Percentiles rank a stretch among this genome's conserved stretches.
These are phyloP conservation scores for Sterrhoptilus dennistouni DNA, from an alignment of 2,113 vertebrate species.

Conservation along the genomic window DNA sequence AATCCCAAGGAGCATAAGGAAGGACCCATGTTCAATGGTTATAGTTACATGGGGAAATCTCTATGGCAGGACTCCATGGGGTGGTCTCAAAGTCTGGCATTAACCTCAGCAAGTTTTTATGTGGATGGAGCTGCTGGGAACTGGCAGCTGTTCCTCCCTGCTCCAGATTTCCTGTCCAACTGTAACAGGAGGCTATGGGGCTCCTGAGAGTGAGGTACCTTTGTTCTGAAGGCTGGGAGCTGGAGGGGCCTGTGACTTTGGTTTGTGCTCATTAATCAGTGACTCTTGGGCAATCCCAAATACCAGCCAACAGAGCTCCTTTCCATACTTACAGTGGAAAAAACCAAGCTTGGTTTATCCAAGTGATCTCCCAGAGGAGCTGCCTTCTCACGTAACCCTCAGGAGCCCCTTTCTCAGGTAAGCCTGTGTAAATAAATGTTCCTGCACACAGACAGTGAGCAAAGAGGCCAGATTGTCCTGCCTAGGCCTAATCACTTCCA, in stretches of 20 bases:
- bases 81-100: not conserved
- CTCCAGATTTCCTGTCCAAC: not conserved
- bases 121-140: not conserved
- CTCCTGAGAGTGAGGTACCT: not conserved
- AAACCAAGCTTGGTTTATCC: not conserved
- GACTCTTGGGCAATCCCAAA: not conserved
- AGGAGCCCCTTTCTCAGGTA: not conserved
- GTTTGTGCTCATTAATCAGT: not conserved
- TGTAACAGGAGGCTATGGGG: not conserved
- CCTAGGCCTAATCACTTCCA: not conserved
- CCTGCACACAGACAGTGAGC: not conserved
- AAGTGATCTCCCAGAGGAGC: not conserved
- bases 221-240: not conserved
- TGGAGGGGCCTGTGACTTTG: not conserved
- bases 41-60: not conserved
- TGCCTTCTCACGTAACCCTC: not conserved
- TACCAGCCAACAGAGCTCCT: not conserved
- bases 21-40: not conserved
- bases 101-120: not conserved
- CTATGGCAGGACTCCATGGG: not conserved
- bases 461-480: not conserved
- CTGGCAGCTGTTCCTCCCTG: not conserved
- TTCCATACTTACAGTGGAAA: not conserved
- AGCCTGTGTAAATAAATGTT: slow-evolving; percentile 15
- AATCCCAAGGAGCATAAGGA: not conserved